Evolutionary conservation across 2,888 invertebrate species (phyloP).

Genomic region (Acleris cristana): DNA sequence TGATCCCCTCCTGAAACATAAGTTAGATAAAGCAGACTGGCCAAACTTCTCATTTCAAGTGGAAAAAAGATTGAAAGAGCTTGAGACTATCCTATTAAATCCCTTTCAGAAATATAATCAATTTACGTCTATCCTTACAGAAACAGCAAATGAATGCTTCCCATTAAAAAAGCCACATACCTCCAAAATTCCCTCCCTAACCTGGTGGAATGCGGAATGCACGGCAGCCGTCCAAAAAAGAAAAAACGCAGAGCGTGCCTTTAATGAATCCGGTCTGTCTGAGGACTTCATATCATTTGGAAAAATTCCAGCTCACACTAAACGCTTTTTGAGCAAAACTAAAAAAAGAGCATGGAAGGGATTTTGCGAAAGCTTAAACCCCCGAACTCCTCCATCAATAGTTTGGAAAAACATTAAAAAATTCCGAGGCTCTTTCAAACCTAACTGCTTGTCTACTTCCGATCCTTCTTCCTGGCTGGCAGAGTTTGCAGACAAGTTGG

Average conservation of each 20-base stretch:
- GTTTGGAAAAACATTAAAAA: not conserved
- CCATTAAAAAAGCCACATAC: too few species aligned
- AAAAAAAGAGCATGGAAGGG: not conserved
- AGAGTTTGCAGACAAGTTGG: too few species aligned
- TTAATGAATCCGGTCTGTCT: not conserved
- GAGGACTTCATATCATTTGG: not conserved
- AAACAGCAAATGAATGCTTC: too few species aligned
- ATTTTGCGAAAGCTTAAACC: slow-evolving; percentile 1
- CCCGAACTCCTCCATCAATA: not conserved
- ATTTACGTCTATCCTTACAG: too few species aligned
- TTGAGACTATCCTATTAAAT: too few species aligned
- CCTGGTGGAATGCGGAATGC: too few species aligned
- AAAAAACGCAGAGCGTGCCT: too few species aligned
- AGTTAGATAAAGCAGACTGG: not conserved
- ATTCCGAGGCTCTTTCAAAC: not conserved
- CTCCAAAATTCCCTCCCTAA: too few species aligned
- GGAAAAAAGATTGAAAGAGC: too few species aligned
- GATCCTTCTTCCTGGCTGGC: not conserved
- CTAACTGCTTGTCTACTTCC: not conserved
- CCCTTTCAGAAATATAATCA: too few species aligned
- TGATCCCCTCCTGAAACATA: not conserved
- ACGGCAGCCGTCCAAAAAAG: too few species aligned
- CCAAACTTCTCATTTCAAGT: not conserved
- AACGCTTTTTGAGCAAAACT: not conserved
- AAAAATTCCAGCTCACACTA: not conserved